Evolutionary conservation across 2,797 vertebrate species (phyloP).

Genomic region (Chanos chanos): DNA sequence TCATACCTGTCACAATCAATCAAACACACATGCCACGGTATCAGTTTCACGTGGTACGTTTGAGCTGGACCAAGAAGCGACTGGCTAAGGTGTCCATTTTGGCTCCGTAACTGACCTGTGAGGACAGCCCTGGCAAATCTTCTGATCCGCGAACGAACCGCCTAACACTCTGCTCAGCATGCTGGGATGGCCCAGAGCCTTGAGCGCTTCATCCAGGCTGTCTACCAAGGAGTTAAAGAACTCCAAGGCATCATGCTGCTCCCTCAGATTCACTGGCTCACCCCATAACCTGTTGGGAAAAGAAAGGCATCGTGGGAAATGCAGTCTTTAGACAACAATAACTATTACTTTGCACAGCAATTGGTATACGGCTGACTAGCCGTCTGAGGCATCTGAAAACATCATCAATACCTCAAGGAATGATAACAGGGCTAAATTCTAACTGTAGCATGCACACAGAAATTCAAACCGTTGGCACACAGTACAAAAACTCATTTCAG

Average conservation of each 20-base stretch:
- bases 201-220: slow-evolving; percentile 97
- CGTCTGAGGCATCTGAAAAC: too few species aligned
- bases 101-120: slow-evolving; percentile 75
- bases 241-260: slow-evolving; percentile 97
- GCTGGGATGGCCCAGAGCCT: slow-evolving; percentile 93
- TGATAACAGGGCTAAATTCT: too few species aligned
- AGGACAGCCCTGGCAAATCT: slow-evolving; percentile 98
- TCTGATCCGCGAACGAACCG: slow-evolving; percentile 97
- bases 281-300: slow-evolving; percentile 85
- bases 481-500: too few species aligned
- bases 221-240: slow-evolving; percentile 99
- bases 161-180: slow-evolving; percentile 98
- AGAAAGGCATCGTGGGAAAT: neutral
- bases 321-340: neutral
- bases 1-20: slow-evolving; percentile 80
- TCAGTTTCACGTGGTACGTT: neutral
- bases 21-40: neutral
- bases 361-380: too few species aligned
- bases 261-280: slow-evolving; percentile 93
- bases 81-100: too few species aligned
- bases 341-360: too few species aligned
- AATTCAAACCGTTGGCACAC: too few species aligned
- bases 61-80: neutral
- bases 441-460: too few species aligned
- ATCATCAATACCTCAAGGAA: too few species aligned